Base-by-base conservation (phyloP, 2,888 invertebrate species). In the Acrobasis suavella region DNA sequence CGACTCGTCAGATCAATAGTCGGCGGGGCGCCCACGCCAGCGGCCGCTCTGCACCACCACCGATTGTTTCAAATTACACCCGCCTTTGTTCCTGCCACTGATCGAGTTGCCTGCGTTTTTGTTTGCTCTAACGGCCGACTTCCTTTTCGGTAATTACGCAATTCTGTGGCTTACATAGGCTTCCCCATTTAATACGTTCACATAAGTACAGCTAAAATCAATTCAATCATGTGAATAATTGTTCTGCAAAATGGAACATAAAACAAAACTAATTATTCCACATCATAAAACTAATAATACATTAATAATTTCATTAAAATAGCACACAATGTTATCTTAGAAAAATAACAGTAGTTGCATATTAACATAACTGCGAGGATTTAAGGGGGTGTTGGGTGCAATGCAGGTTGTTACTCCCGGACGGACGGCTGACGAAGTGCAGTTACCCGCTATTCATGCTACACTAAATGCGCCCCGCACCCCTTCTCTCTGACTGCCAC, bases 1-100 rank as follows among this genome's bases (percentile, higher is more conserved):
- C 81, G 84, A 78, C 81, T 83, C 86, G 86, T 77, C 91, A 91
- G 91, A 91, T 91, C 91, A 91, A 91, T 91, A 91, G 91, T 90
- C 88, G 88, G 76, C 84, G 87, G 89, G 88, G 86, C 80, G 85
- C 87, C 87, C 87, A 81, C 80, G 84, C 81, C 79, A 76, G 80
- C 81, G 80, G 81, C 81, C 85, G 87, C 86, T 82, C 85, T 81
- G 85, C 86, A 84, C 86, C 85, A 82, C 83, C 83, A 81, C 84
- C 90, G 90, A 92, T 92, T 91, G 91, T 91, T 91, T 91, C 91
- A 88, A 91, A 91, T 91, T 92, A 90, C 90, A 85, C 85, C 81
- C 83, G 89, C 85, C 90, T 91, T 92, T 91, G 91, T 91, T 89
- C 87, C 87, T 85, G 85, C 86, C 86, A 83, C 87, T 85, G 89